A percentile compares a stretch with the other conserved stretches of the same genome.
Conservation (phyloP, 2,113 vertebrate genomes). For the Sterna hirundo region DNA sequence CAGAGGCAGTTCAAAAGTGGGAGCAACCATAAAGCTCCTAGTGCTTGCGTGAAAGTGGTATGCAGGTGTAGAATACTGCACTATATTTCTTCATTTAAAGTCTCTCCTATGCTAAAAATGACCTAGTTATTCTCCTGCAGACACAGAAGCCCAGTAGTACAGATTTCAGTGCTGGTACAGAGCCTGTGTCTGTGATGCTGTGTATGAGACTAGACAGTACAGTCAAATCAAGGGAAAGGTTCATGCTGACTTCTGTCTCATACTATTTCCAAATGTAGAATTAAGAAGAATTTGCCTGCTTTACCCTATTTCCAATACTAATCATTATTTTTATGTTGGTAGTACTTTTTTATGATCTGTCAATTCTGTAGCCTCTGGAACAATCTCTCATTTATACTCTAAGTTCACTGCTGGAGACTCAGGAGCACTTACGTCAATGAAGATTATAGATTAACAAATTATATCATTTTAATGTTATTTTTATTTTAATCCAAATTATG, state of each 20-base stretch:
- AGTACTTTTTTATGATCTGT: not conserved
- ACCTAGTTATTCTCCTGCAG: not conserved
- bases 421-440: not conserved
- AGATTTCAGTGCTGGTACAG: not conserved
- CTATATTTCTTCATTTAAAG: not conserved
- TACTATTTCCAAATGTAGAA: not conserved
- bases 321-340: not conserved
- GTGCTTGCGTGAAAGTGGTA: not conserved
- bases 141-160: not conserved
- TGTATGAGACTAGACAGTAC: not conserved
- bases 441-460: not conserved
- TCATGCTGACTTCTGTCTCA: not conserved
- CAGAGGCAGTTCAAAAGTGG: not conserved
- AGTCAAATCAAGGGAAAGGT: not conserved
- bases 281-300: not conserved
- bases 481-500: slow-evolving; percentile 4
- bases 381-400: not conserved
- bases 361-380: not conserved
- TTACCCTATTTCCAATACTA: not conserved
- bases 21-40: not conserved
- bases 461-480: not conserved
- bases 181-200: not conserved
- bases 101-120: not conserved
- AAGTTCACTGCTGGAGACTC: not conserved
- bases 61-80: not conserved